Evolutionary conservation across 2,113 vertebrate species (phyloP).

Genomic region (Pardalotus punctatus): DNA sequence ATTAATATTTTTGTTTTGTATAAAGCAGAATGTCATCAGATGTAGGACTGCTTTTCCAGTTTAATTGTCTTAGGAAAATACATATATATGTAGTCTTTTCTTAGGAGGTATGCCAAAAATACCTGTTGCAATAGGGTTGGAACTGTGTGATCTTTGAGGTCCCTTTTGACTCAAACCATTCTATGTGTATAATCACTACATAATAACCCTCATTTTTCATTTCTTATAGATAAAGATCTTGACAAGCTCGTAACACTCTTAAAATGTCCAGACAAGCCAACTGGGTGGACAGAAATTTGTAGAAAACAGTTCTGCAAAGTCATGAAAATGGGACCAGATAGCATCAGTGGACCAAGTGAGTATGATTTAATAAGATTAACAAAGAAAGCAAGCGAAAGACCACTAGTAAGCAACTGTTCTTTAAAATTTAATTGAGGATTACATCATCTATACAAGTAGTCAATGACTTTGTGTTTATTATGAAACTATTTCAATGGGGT

Average conservation of each 20-base stretch:
- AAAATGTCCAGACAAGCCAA: constrained; percentile 68
- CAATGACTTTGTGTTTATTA: neutral
- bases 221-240: constrained; percentile 80
- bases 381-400: neutral
- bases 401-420: neutral
- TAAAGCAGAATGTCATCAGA: neutral
- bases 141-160: neutral
- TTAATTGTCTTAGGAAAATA: neutral
- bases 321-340: constrained; percentile 75
- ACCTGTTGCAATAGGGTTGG: neutral
- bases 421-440: neutral
- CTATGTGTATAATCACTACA: neutral
- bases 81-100: neutral
- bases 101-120: neutral
- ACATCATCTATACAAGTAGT: neutral
- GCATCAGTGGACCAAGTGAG: constrained; percentile 79
- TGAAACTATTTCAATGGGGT: neutral
- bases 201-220: neutral
- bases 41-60: neutral
- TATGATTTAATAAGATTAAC: neutral
- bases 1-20: neutral
- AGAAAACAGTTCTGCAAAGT: constrained; percentile 78
- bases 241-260: constrained; percentile 72
- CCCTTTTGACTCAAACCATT: neutral
- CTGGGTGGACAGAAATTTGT: constrained; percentile 79